phyloP scores from a whole-genome alignment of 30 jellyfish, hydroid and myxozoan genomes.

The Cassiopea andromeda region DNA sequence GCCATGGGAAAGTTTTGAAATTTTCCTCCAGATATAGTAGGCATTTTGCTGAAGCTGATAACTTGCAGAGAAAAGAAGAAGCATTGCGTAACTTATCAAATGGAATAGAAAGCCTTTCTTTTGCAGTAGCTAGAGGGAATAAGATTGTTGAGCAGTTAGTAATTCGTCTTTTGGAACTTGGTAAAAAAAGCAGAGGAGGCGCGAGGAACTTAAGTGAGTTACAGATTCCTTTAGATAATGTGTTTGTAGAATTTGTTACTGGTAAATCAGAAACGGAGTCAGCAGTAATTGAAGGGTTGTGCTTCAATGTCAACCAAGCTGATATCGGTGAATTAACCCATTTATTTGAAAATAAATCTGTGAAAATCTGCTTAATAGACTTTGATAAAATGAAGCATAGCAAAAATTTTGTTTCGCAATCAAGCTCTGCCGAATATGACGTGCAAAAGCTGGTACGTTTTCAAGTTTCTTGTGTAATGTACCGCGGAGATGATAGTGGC shows the following conservation, averaged over 20 bases:
- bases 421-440: not conserved
- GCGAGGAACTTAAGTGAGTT: not conserved
- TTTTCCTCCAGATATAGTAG: conserved; percentile 36
- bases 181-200: not conserved
- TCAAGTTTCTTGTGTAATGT: conserved; percentile 29
- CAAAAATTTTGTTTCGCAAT: not conserved
- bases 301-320: not conserved
- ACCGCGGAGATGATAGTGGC: conserved; percentile 34
- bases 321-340: not conserved
- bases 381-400: conserved; percentile 35
- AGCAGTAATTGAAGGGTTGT: conserved; percentile 39
- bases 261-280: conserved; percentile 33
- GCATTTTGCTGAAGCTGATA: conserved; percentile 38
- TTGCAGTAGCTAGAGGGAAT: conserved; percentile 53
- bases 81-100: not conserved
- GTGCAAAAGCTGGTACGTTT: not conserved
- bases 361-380: conserved; percentile 50
- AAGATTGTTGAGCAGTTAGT: conserved; percentile 5
- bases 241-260: conserved; percentile 20
- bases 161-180: not conserved
- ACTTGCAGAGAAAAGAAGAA: not conserved
- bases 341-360: not conserved
- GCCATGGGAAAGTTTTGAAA: not conserved
- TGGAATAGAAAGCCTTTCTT: not conserved
- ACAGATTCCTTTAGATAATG: not conserved